Evolutionary conservation across 2,113 vertebrate species (phyloP).

Genomic region (Gallinago jamesoni): DNA sequence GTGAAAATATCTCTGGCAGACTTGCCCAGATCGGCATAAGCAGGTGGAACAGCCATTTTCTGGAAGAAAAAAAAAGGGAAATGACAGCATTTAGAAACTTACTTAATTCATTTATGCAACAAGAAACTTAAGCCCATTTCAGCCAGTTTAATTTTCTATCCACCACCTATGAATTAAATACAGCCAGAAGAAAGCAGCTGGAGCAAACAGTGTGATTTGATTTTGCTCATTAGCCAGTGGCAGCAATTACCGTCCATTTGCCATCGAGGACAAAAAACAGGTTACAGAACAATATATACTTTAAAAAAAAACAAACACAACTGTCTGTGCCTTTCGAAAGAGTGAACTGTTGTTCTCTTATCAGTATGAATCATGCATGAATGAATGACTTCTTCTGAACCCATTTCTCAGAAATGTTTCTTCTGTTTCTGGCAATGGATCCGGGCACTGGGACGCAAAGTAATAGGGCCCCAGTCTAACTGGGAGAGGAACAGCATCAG

Average conservation of each 20-base stretch:
- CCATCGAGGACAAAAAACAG: neutral
- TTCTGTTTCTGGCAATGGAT: neutral
- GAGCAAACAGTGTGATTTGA: neutral
- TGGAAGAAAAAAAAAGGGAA: neutral
- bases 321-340: neutral
- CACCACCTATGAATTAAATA: neutral
- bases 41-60: constrained; percentile 94
- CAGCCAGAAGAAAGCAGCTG: neutral
- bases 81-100: neutral
- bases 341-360: neutral
- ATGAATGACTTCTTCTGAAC: neutral
- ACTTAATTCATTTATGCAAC: neutral
- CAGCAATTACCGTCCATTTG: neutral
- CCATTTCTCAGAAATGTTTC: neutral
- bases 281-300: neutral
- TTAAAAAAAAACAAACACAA: neutral
- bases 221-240: neutral
- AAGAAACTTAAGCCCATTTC: neutral
- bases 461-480: neutral
- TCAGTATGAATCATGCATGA: neutral
- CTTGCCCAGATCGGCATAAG: constrained; percentile 93
- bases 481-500: neutral
- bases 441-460: neutral
- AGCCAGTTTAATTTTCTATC: neutral
- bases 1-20: constrained; percentile 94